Percentiles rank a stretch among this genome's conserved stretches.
phyloP scores from a whole-genome alignment of 23 tunicate species.

The Trididemnum nubilum region DNA sequence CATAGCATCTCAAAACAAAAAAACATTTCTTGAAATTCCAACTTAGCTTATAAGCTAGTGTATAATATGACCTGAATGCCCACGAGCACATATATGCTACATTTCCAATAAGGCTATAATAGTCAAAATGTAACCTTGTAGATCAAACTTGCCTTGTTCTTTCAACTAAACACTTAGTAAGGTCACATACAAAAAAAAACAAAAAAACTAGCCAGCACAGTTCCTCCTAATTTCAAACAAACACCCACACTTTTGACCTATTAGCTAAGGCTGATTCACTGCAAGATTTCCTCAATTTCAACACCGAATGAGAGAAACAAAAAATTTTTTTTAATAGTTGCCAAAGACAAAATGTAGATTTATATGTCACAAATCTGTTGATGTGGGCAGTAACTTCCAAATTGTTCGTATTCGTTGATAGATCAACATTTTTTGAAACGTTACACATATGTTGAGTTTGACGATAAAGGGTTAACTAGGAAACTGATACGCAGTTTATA shows the following conservation, averaged over 20 bases:
- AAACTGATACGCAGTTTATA: too few relatives aligned
- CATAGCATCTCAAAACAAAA: neutral
- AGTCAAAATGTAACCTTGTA: neutral
- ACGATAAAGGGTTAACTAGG: neutral
- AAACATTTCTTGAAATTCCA: neutral
- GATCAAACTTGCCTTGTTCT: neutral
- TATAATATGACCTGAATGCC: neutral
- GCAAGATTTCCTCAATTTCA: neutral
- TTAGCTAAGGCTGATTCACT: neutral
- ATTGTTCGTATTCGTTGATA: neutral
- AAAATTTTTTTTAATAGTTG: too few relatives aligned
- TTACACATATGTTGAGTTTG: neutral
- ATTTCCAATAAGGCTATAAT: neutral
- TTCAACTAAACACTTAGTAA: neutral
- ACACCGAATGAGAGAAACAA: neutral
- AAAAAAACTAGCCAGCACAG: neutral
- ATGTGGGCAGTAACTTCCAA: neutral
- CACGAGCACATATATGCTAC: neutral
- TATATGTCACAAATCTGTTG: neutral
- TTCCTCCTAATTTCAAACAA: neutral
- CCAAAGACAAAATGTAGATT: neutral
- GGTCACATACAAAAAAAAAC: neutral
- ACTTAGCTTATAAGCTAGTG: neutral
- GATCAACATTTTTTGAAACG: neutral
- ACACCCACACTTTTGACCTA: neutral